Conservation (phyloP, 2,888 invertebrate species). For the Nomada ruficornis region DNA sequence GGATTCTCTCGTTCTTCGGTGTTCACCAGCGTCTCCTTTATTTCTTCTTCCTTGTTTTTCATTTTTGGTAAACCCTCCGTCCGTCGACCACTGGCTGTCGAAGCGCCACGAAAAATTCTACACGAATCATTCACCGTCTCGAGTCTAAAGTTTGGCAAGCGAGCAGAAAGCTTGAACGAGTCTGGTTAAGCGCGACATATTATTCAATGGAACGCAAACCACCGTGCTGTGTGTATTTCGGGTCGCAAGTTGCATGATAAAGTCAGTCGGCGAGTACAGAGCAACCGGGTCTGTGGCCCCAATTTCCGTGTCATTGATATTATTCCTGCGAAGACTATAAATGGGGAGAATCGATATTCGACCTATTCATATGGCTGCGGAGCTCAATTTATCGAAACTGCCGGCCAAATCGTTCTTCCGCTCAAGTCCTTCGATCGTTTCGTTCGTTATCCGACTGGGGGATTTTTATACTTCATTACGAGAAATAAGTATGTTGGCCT, state of each 20-base stretch:
- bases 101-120: conserved; percentile 4
- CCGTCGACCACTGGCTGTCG: too few species aligned
- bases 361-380: conserved; percentile 38
- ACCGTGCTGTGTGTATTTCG: background rate
- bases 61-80: too few species aligned
- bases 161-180: conserved; percentile 17
- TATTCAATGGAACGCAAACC: conserved; percentile 32
- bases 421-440: conserved; percentile 15
- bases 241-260: conserved; percentile 32
- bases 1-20: background rate
- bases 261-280: conserved; percentile 20
- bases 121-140: background rate
- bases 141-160: background rate
- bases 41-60: background rate
- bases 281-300: conserved; percentile 9
- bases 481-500: background rate
- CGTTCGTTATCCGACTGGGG: conserved; percentile 18
- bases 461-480: background rate
- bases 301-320: conserved; percentile 63
- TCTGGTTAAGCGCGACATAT: background rate
- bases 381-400: conserved; percentile 49
- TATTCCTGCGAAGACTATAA: conserved; percentile 57
- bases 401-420: conserved; percentile 14
- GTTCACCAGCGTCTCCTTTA: background rate
- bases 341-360: conserved; percentile 54